Base-by-base conservation (phyloP, 2,113 vertebrate species). In the Brachyistius frenatus region DNA sequence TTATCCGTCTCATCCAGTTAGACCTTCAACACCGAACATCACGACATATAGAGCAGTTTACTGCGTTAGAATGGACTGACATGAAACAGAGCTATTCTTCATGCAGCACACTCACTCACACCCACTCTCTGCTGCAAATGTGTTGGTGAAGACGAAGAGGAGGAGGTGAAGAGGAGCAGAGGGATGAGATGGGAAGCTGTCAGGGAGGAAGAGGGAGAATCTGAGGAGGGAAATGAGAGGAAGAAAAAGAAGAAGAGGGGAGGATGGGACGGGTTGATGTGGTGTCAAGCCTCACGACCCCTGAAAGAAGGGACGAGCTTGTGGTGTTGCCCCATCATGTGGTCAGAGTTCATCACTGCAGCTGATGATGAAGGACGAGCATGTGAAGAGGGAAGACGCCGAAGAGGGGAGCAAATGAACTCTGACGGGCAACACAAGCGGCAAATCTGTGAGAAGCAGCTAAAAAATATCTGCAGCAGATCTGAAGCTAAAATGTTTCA, bases 1-100 rank as follows among this genome's bases (percentile, higher is more conserved):
- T 79, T 44, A 84, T 80, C 71, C 41, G 36, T 73, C 50, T 79
- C 86, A 88, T 90, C 84, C 80, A 81, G 60, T 83, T 78, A 70
- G 32, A 67, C 56, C n/a, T 52, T 89, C 35, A 36, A 56, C 37
- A 70, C 37, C n/a, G 31, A 37, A 62, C 66, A 82, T 57, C 37
- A 35, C 39, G 41, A 54, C 14, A 56, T 8, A 49, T 4, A 58
- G 23, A 44, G 33, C 61, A 23, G 57, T n/a, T 52, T 13, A 52
- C 41, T 56, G 55, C 58, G 60, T 36, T 50, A 64, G 41, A 64
- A 66, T 35, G 50, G 16, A 55, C 57, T 14, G 31, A 58, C 32
- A 53, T 37, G 23, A 37, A 81, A 84, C 58, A 66, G 82, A 50
- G 13, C 2, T 41, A 0, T 66, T 63, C 31, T 32, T 61, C 30